Base-by-base conservation (phyloP, 2,888 invertebrate species). In the Terebella lapidaria region DNA sequence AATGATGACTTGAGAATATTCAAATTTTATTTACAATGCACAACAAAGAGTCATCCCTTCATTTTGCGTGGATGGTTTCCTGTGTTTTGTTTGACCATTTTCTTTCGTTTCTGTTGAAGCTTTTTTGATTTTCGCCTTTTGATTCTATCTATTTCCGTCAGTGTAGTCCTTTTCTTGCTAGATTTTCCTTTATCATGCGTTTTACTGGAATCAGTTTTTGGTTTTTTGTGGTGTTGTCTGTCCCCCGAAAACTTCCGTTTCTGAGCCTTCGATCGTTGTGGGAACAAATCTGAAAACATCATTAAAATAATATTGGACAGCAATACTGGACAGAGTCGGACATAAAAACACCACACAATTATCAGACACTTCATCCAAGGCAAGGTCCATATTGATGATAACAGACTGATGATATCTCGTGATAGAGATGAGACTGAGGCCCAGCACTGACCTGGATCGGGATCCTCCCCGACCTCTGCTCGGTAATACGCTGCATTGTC, bases 401-500 rank as follows among this genome's bases (percentile, higher is more conserved):
- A n/a, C n/a, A n/a, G n/a, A n/a, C n/a, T n/a, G n/a, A n/a, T n/a
- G n/a, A n/a, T n/a, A n/a, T n/a, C n/a, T n/a, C n/a, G n/a, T n/a
- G n/a, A n/a, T n/a, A n/a, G n/a, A n/a, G n/a, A n/a, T n/a, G n/a
- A n/a, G n/a, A n/a, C n/a, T n/a, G n/a, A n/a, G n/a, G n/a, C n/a
- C n/a, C n/a, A n/a, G n/a, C n/a, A 54, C 49, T 27, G 3, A 76
- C 77, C 92, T 84, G 87, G 85, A 67, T 93, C 93, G 0, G 93
- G 94, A 73, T 90, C 91, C 70, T 88, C 87, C 30, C 94, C 94
- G 25, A 94, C 91, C 84, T 92, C 94, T 69, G 90, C 84, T 67
- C 88, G 84, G 79, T 90, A 94, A 82, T 93, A 93, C 65, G 88
- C 87, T 0, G 86, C 87, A 81, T 93, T 92, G 73, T 64, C 66